phyloP scores from a whole-genome alignment of 2,113 vertebrate genomes.

The Catagonus wagneri region DNA sequence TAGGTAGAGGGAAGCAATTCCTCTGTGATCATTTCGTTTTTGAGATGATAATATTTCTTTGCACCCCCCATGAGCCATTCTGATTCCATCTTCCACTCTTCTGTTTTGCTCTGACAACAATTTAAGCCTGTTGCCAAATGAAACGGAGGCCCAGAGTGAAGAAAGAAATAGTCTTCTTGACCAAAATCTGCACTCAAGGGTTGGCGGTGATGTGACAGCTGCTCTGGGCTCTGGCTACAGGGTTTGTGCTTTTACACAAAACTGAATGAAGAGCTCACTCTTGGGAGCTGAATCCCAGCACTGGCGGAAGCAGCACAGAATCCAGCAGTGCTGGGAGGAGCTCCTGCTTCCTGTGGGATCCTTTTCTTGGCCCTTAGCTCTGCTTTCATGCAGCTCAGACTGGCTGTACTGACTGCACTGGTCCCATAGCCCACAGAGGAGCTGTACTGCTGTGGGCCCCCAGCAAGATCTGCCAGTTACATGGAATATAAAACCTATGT shows the following conservation, averaged over 20 bases:
- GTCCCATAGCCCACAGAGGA: background rate
- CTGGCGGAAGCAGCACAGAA: background rate
- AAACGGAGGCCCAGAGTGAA: background rate
- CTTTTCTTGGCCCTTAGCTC: background rate
- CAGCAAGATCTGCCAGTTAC: background rate
- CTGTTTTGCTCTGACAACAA: background rate
- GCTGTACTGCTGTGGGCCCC: too few species aligned
- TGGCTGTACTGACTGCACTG: fast-evolving
- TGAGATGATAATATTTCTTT: background rate
- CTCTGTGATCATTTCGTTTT: background rate
- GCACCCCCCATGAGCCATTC: background rate
- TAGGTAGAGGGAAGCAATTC: background rate
- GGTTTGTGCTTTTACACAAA: background rate
- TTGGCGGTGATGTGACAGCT: background rate
- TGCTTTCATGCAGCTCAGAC: fast-evolving
- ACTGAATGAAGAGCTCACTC: background rate
- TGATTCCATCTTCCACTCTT: background rate
- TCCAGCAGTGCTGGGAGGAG: background rate
- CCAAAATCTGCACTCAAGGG: background rate
- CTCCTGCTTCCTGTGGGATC: background rate
- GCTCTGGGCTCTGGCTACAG: background rate
- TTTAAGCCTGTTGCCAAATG: background rate
- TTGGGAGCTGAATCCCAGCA: background rate
- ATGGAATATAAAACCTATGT: background rate
- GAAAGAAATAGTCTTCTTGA: background rate